Evolutionary conservation across 2,797 vertebrate genomes (phyloP).

Genomic region (Parauchenoglanis ngamensis): DNA sequence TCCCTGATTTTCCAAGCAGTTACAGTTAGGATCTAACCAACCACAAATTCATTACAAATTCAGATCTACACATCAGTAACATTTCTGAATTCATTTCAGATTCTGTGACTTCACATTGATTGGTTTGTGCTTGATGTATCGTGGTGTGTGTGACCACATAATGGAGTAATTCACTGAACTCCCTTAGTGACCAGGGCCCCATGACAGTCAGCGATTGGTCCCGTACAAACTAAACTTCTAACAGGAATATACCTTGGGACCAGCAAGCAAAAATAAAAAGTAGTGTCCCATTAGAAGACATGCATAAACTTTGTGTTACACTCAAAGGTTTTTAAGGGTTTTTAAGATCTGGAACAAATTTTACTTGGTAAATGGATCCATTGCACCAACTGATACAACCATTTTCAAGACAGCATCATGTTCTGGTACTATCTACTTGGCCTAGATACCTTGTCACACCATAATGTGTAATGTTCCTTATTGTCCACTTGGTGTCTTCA

Average conservation of each 20-base stretch:
- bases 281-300: not conserved
- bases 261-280: not conserved
- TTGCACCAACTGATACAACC: not conserved
- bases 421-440: not conserved
- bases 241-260: not conserved
- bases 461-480: not conserved
- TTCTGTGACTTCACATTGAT: not conserved
- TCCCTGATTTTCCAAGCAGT: not conserved
- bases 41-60: not conserved
- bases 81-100: not conserved
- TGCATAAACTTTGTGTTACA: not conserved
- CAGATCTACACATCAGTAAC: not conserved
- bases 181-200: not conserved
- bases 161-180: not conserved
- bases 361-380: not conserved
- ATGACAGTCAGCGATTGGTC: no score
- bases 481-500: slow-evolving; percentile 17
- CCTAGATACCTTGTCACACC: not conserved
- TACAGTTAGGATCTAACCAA: not conserved
- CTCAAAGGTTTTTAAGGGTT: no score
- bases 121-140: not conserved
- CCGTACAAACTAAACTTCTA: not conserved
- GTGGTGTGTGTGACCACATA: not conserved
- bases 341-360: not conserved
- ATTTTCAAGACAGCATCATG: not conserved